Evolutionary conservation across 2,888 invertebrate genomes (phyloP), one percentile per base, ranked within the genome.

Genomic region (Callinectes sapidus): DNA sequence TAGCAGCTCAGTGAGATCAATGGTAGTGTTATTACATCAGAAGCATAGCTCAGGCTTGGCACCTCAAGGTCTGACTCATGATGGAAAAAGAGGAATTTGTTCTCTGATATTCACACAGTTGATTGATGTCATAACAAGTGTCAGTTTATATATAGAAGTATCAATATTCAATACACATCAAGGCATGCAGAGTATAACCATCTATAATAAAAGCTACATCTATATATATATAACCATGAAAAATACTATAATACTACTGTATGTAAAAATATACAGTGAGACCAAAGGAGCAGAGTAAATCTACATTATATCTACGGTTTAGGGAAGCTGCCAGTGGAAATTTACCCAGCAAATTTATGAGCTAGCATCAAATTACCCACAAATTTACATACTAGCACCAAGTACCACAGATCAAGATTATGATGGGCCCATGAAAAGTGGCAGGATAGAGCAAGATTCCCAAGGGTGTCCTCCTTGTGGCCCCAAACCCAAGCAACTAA

Each of bases 31-130:
- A 71, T n/a, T 13, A 71, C 71, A 71, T 71, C 81, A 81, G 81
- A 81, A 81, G 81, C 81, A 81, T 13, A 35, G 28, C 71, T 28
- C 71, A 28, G 71, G 71, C 71, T 71, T 28, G n/a, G 71, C 71
- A 71, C 71, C 71, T n/a, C 71, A 71, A 81, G 10, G 81, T 81
- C 32, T 32, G 81, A 35, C 5, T 81, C 16, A 81, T 35, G 81
- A 28, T 13, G 6, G 18, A 81, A 35, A 81, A 32, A 81, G 35
- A 16, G 81, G 2, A 18, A 35, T 32, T 81, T 23, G 81, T 81
- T 81, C 81, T 81, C 81, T 81, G 81, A 81, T 81, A 81, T 81
- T 81, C 81, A 81, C 32, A 81, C 35, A 81, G 81, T 81, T 81
- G 81, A 81, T 35, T 81, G 81, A 81, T 81, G 81, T 81, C 81